These are phyloP conservation scores for Dermolepida albohirtum DNA, from an alignment of 2,888 invertebrate genomes.

Conservation along the genomic window DNA sequence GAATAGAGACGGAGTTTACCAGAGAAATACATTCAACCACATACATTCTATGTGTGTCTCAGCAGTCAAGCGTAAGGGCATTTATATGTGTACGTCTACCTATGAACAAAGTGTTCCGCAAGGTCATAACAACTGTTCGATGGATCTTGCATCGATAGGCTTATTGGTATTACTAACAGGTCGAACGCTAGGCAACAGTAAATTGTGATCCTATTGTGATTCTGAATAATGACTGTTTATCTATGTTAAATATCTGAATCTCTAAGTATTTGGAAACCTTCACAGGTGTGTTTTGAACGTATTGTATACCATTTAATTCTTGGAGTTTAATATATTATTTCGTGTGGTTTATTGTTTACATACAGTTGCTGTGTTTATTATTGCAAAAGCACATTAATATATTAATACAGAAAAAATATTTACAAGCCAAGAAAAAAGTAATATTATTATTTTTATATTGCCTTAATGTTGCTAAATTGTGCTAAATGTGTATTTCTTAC, in stretches of 20 bases:
- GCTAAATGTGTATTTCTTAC: no score
- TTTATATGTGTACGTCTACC: constrained; percentile 7
- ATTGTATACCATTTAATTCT: constrained; percentile 5
- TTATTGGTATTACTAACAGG: constrained; percentile 47
- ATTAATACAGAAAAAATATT: no score
- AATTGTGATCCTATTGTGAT: constrained; percentile 43
- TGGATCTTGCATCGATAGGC: constrained; percentile 26
- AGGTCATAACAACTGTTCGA: constrained; percentile 38
- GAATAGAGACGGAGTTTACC: constrained; percentile 17
- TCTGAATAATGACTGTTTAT: constrained; percentile 48
- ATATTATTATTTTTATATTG: no score
- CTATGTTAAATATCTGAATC: constrained; percentile 41
- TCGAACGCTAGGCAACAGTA: constrained; percentile 33
- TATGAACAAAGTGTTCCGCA: constrained; percentile 33
- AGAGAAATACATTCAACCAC: constrained; percentile 11
- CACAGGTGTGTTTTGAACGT: constrained; percentile 11
- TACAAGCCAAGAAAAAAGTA: no score
- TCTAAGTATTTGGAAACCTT: constrained; percentile 38
- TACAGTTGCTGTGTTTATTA: not conserved
- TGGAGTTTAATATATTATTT: constrained; percentile 10
- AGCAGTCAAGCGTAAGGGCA: constrained; percentile 10
- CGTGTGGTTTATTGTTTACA: not conserved
- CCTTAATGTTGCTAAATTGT: no score
- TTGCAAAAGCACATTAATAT: not conserved
- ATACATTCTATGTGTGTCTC: constrained; percentile 10